phyloP scores from a whole-genome alignment of 1,140 invertebrate genomes.

The Drosophila auraria region DNA sequence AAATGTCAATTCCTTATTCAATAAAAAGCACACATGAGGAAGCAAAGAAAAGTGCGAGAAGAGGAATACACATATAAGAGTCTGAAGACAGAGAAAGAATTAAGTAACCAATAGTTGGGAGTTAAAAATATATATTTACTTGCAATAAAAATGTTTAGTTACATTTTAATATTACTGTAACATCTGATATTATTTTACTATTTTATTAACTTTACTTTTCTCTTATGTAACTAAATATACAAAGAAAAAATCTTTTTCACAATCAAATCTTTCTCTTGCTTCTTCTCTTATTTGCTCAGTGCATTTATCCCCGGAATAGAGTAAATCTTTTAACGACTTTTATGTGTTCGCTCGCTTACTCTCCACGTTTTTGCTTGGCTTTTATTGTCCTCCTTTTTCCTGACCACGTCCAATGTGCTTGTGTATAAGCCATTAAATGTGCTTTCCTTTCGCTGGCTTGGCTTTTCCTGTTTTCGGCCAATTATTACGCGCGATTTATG shows the following conservation, averaged over 20 bases:
- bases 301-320: conserved; percentile 18
- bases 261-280: too few species aligned
- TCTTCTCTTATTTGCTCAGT: not conserved
- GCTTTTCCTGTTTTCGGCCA: conserved; percentile 69
- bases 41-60: conserved; percentile 18
- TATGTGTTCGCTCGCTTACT: conserved; percentile 38
- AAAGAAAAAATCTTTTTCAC: not conserved
- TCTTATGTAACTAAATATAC: not conserved
- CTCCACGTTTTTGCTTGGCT: conserved; percentile 33
- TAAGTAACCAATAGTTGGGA: not conserved
- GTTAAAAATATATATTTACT: not conserved
- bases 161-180: too few species aligned
- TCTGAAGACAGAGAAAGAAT: not conserved
- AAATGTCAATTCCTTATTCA: conserved; percentile 82
- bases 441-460: conserved; percentile 47
- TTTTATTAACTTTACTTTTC: too few species aligned
- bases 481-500: conserved; percentile 84
- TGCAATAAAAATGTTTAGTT: not conserved
- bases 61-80: conserved; percentile 11
- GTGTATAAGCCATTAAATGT: conserved; percentile 77
- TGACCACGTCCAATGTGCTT: conserved; percentile 64
- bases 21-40: conserved; percentile 59
- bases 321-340: conserved; percentile 80
- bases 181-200: too few species aligned
- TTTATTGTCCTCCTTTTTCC: conserved; percentile 35